Percentiles rank a stretch among this genome's conserved stretches.
phyloP scores from a whole-genome alignment of 1,140 invertebrate genomes.

The Caenorhabditis brenneri region DNA sequence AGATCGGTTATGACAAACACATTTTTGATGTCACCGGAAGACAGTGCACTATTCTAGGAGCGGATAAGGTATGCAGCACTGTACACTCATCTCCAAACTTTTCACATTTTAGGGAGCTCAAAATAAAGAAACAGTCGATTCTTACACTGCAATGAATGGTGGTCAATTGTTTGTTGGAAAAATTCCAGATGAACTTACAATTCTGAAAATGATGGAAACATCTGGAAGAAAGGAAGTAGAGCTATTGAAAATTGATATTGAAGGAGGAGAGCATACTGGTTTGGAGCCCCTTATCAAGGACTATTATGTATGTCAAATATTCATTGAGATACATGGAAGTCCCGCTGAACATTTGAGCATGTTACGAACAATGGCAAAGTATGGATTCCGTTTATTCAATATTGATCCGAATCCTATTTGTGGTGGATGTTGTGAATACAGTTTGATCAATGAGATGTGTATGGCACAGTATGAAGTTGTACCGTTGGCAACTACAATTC shows the following conservation, averaged over 20 bases:
- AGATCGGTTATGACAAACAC: not conserved
- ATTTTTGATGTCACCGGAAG: not conserved
- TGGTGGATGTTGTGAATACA: not conserved
- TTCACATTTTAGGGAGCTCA: not conserved
- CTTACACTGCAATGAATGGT: not conserved
- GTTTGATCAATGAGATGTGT: not conserved
- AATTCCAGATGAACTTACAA: not conserved
- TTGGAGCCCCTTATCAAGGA: not conserved
- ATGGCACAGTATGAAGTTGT: not conserved
- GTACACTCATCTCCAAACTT: not conserved
- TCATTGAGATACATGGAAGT: not conserved
- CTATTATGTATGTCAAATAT: not conserved
- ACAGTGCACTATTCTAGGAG: not conserved
- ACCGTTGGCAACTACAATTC: not conserved
- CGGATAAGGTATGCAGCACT: not conserved
- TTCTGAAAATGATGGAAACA: not conserved
- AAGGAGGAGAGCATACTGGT: not conserved
- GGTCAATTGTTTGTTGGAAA: not conserved
- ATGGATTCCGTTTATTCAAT: not conserved
- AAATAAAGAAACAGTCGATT: not conserved
- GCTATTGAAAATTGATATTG: not conserved
- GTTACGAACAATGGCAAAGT: not conserved
- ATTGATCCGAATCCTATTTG: not conserved
- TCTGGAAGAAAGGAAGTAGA: not conserved
- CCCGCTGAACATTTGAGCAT: not conserved